phyloP scores from a whole-genome alignment of 1,140 invertebrate species.

The Platyscapa corneri region DNA sequence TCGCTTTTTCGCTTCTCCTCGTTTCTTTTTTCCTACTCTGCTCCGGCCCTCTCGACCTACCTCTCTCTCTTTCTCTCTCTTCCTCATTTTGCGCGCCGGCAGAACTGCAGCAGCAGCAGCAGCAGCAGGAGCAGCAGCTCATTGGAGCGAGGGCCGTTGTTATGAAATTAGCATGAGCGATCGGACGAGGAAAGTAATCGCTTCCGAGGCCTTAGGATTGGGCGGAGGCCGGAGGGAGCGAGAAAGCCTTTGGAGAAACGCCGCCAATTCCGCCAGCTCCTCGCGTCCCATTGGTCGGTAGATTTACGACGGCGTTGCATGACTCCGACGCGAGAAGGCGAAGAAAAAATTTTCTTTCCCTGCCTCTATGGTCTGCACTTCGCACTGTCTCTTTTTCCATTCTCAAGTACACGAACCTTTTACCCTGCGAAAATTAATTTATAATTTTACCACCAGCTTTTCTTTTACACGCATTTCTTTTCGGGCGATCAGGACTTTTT shows the following conservation, averaged over 20 bases:
- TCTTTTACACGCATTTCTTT: neutral
- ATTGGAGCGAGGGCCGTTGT: conserved; percentile 72
- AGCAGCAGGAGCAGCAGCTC: conserved; percentile 53
- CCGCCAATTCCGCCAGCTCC: conserved; percentile 53
- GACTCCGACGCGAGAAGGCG: conserved; percentile 47
- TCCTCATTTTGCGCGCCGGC: conserved; percentile 23
- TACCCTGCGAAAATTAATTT: neutral
- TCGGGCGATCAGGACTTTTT: neutral
- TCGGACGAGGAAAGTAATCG: conserved; percentile 68
- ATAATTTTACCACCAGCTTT: conserved; percentile 1
- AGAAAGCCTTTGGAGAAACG: conserved; percentile 58
- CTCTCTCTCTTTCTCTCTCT: too few relatives aligned
- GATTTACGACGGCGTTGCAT: conserved; percentile 67
- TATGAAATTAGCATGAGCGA: conserved; percentile 73
- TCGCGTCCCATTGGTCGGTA: conserved; percentile 67
- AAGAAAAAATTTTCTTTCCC: conserved; percentile 40
- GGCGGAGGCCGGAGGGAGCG: conserved; percentile 52
- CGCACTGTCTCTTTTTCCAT: neutral
- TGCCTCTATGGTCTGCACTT: neutral
- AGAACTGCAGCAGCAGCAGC: conserved; percentile 29
- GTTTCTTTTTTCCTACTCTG: neutral
- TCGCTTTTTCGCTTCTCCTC: conserved; percentile 21
- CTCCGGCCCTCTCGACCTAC: neutral
- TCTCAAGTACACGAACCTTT: neutral
- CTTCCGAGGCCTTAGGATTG: conserved; percentile 60